These are phyloP conservation scores for Noctua pronuba DNA, from an alignment of 2,888 invertebrate genomes.

Conservation along the genomic window DNA sequence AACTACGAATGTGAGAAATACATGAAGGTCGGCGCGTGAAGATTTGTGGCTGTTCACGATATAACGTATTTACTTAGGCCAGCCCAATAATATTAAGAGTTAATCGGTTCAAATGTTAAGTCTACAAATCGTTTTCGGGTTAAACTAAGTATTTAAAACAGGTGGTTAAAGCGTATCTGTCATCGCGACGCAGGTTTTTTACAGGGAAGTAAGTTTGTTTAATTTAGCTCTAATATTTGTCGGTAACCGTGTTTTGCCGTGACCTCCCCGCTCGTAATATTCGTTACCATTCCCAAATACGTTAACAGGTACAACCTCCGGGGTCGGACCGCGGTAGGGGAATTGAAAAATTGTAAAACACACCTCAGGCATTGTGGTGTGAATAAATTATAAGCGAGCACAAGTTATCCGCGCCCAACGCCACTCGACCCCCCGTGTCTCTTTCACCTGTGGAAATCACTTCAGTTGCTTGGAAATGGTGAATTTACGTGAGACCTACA, in stretches of 20 bases:
- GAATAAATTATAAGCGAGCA: conserved; percentile 87
- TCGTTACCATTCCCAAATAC: conserved; percentile 70
- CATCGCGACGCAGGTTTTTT: conserved; percentile 45
- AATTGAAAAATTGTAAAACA: conserved; percentile 83
- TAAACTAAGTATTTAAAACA: conserved; percentile 11
- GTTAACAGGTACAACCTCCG: conserved; percentile 70
- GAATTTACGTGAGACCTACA: conserved; percentile 75
- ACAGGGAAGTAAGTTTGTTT: conserved; percentile 44
- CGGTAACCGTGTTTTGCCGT: conserved; percentile 65
- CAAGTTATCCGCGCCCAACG: conserved; percentile 77
- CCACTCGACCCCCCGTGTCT: conserved; percentile 73
- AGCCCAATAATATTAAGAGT: conserved; percentile 34
- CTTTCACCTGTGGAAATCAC: conserved; percentile 69
- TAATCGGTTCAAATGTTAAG: conserved; percentile 51
- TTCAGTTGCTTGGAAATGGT: conserved; percentile 70
- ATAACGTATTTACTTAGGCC: conserved; percentile 47
- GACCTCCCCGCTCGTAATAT: conserved; percentile 68
- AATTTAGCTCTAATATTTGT: conserved; percentile 67
- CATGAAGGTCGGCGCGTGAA: conserved; percentile 41
- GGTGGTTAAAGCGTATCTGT: conserved; percentile 26
- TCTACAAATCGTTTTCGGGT: conserved; percentile 28
- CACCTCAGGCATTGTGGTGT: conserved; percentile 84
- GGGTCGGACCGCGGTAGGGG: conserved; percentile 70
- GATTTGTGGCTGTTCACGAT: conserved; percentile 31
- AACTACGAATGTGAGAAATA: conserved; percentile 41